Evolutionary conservation across 2,113 vertebrate genomes (phyloP).

Genomic region (Aspiorhynchus laticeps): DNA sequence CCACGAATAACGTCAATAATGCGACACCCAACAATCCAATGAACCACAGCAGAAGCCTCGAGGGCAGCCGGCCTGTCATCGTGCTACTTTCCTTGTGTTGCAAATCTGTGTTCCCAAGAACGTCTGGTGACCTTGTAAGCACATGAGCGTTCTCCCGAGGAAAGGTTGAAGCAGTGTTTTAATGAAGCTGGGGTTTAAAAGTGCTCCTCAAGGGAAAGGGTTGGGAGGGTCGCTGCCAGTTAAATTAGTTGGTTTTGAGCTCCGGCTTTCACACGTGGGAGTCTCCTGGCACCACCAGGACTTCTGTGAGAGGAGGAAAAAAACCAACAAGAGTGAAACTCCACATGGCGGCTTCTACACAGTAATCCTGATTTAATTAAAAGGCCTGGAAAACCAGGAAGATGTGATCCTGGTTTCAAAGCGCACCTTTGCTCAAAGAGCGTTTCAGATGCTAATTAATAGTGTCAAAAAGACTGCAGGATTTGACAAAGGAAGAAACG

Average conservation of each 20-base stretch:
- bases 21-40: not conserved
- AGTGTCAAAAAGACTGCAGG: not conserved
- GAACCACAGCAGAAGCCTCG: conserved; percentile 49
- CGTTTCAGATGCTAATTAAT: not conserved
- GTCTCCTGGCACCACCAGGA: conserved; percentile 33
- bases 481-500: not conserved
- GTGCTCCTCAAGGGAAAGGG: not conserved
- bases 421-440: not conserved
- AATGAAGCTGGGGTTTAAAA: not conserved
- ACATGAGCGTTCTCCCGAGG: not conserved
- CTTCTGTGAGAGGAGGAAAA: conserved; percentile 1
- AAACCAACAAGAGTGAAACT: conserved; percentile 39
- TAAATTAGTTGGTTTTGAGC: not conserved
- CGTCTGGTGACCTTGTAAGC: conserved; percentile 24
- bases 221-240: not conserved
- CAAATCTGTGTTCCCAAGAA: conserved; percentile 1
- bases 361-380: conserved; percentile 71
- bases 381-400: conserved; percentile 20
- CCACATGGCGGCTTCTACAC: conserved; percentile 43
- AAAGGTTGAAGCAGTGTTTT: not conserved
- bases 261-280: not conserved
- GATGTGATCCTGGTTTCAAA: conserved; percentile 1
- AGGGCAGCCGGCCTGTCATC: conserved; percentile 45
- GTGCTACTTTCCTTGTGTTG: not conserved
- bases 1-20: conserved; percentile 62